Base-by-base conservation (phyloP, 2,113 vertebrate species). In the Pelecanus crispus region DNA sequence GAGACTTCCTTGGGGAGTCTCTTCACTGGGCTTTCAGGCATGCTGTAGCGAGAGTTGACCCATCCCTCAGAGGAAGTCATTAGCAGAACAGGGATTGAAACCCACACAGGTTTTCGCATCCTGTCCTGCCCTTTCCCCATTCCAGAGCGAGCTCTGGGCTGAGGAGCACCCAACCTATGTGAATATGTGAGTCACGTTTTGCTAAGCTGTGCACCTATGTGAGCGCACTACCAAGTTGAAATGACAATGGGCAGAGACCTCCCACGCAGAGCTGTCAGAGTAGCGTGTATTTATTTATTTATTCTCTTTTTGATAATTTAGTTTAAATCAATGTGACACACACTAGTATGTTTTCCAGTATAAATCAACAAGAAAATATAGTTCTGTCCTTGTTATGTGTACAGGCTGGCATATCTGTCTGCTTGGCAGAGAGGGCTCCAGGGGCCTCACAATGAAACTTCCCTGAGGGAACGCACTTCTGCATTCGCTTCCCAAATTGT, bases 331-430 rank as follows among this genome's bases (percentile, higher is more conserved):
- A 52, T 67, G 84, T 95, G 94, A 90, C 93, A 91, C 45, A 63
- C 53, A 82, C 42, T 62, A 24, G 81, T 85, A 55, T 88, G 74
- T 75, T 95, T 92, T 77, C 58, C 38, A 32, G 78, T 86, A 90
- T 93, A 97, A 96, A 97, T 94, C 93, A 91, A 78, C 78, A 77
- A 38, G 47, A 95, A 95, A 95, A 95, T 94, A 62, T 34, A 78
- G 89, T 82, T 95, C 79, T 94, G 78, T 94, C 89, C 89, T 96
- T 97, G 89, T 70, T 85, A 49, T 29, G 18, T 91, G 58, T 77
- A 55, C 29, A 36, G 74, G 78, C 71, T 96, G 94, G 71, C 86
- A 70, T 67, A 91, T 91, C 71, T 3, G 13, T 93, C 86, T 95
- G 58, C 70, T 85, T 89, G 73, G 77, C 78, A 91, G 70, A 89